Evolutionary conservation across 1,140 invertebrate species (phyloP).

Genomic region (Drosophila mayri): DNA sequence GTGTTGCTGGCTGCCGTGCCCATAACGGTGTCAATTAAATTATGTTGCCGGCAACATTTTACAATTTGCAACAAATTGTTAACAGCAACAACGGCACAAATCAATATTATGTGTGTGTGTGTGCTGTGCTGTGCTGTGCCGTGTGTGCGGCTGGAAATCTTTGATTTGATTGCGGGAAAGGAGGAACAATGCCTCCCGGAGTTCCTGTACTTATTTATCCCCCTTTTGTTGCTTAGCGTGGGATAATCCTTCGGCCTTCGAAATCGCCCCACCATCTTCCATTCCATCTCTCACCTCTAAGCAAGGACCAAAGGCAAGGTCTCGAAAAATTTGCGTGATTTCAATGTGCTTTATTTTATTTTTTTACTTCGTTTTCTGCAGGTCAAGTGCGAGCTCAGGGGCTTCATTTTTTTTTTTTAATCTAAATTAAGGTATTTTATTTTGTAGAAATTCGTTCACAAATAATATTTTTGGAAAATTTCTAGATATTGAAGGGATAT

Average conservation of each 20-base stretch:
- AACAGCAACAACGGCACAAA: conserved; percentile 67
- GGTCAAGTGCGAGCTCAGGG: conserved; percentile 61
- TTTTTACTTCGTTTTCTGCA: conserved; percentile 28
- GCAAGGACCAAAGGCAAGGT: conserved; percentile 16
- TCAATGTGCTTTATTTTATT: conserved; percentile 7
- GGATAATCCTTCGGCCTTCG: conserved; percentile 67
- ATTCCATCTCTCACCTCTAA: conserved; percentile 48
- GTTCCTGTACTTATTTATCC: conserved; percentile 12
- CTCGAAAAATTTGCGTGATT: conserved; percentile 6
- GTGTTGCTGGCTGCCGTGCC: conserved; percentile 58
- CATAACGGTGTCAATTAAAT: conserved; percentile 82
- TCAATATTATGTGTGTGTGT: conserved; percentile 44
- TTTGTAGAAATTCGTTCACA: background rate
- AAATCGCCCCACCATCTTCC: background rate
- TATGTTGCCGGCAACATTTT: conserved; percentile 80
- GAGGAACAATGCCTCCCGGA: conserved; percentile 18
- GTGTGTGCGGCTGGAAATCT: conserved; percentile 9
- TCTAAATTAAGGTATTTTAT: background rate
- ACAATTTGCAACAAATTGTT: conserved; percentile 83
- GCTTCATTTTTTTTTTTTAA: conserved; percentile 7
- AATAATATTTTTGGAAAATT: background rate
- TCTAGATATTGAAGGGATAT: background rate
- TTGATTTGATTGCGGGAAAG: conserved; percentile 22
- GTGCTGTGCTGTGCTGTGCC: background rate
- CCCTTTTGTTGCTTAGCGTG: conserved; percentile 69